A percentile compares a stretch with the other conserved stretches of the same genome.
Conservation (phyloP, 2,888 invertebrate genomes). For the Drosophila monieri region DNA sequence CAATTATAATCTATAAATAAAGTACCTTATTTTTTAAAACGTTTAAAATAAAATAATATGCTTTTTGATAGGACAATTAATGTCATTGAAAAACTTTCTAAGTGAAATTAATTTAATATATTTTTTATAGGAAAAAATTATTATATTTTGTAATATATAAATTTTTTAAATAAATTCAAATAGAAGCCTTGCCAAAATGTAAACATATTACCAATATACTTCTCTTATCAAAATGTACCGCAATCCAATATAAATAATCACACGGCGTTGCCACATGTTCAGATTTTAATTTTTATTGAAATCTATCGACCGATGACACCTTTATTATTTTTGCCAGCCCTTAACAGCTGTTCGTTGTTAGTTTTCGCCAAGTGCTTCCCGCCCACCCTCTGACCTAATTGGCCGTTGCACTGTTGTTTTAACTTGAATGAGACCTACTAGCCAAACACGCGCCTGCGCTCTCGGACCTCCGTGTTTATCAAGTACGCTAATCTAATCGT, state of each 20-base stretch:
- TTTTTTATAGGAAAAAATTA: no score
- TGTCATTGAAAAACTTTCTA: no score
- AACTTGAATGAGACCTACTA: conserved; percentile 10
- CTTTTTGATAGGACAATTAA: no score
- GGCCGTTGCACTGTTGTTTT: conserved; percentile 13
- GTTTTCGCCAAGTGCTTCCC: conserved; percentile 1
- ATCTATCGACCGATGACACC: not conserved
- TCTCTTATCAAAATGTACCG: not conserved
- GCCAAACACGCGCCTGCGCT: conserved; percentile 38
- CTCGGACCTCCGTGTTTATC: conserved; percentile 48
- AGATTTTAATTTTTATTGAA: not conserved
- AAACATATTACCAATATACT: not conserved
- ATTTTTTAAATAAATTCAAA: not conserved
- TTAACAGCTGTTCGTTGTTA: conserved; percentile 32
- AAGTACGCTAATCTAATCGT: conserved; percentile 62
- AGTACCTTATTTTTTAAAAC: not conserved
- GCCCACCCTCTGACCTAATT: conserved; percentile 10
- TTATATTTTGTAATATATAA: no score
- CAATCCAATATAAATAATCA: conserved; percentile 40
- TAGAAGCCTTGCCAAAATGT: not conserved
- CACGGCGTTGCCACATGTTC: conserved; percentile 23
- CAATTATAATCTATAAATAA: not conserved
- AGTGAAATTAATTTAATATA: no score
- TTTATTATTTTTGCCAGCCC: not conserved
- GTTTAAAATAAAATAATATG: no score